Conservation (phyloP, 1,140 invertebrate species). For the Drosophila leontia region DNA sequence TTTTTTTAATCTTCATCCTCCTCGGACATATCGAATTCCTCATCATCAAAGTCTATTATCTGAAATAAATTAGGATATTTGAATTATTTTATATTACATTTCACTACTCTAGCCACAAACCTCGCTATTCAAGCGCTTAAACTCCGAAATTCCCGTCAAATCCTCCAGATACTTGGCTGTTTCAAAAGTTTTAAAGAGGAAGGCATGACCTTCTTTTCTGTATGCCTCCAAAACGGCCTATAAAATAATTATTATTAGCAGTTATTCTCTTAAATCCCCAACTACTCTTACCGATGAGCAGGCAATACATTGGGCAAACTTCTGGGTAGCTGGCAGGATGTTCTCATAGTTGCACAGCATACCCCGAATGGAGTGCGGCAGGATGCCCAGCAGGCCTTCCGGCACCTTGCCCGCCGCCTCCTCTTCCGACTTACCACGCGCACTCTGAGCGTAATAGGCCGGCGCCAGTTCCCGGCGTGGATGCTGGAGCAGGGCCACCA, state of each 20-base stretch:
- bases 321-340: slow-evolving; percentile 92
- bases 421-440: slow-evolving; percentile 60
- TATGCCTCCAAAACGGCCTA: slow-evolving; percentile 69
- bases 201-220: slow-evolving; percentile 88
- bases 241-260: slow-evolving; percentile 3
- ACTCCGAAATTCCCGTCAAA: slow-evolving; percentile 92
- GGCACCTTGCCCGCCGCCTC: slow-evolving; percentile 80
- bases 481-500: slow-evolving; percentile 95
- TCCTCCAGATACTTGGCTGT: slow-evolving; percentile 94
- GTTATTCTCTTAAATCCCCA: not conserved
- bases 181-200: slow-evolving; percentile 94
- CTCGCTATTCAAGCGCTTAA: slow-evolving; percentile 69
- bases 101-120: slow-evolving; percentile 21
- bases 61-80: slow-evolving; percentile 20
- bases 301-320: slow-evolving; percentile 96
- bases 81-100: not conserved
- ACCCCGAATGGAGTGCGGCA: slow-evolving; percentile 97
- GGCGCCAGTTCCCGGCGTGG: slow-evolving; percentile 89
- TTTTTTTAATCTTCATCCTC: slow-evolving; percentile 49
- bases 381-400: slow-evolving; percentile 91
- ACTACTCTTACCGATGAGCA: slow-evolving; percentile 88
- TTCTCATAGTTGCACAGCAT: slow-evolving; percentile 93
- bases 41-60: slow-evolving; percentile 83
- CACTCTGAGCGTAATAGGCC: slow-evolving; percentile 86
- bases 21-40: slow-evolving; percentile 77